Percentiles rank a stretch among this genome's conserved stretches.
Evolutionary conservation across 1,140 invertebrate species (phyloP).

Genomic region (Bombus pascuorum): DNA sequence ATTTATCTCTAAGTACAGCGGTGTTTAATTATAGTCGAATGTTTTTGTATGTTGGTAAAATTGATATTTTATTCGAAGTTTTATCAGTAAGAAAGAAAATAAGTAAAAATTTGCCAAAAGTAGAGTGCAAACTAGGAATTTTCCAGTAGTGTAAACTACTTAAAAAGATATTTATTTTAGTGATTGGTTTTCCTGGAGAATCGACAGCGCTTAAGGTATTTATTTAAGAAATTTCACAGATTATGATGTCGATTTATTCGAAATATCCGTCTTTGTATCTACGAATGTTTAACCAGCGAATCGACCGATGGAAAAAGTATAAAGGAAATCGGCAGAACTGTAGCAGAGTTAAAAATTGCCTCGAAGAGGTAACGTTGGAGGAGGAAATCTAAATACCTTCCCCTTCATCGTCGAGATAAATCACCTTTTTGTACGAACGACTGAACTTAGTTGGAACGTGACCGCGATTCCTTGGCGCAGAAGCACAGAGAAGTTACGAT

Average conservation of each 20-base stretch:
- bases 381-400: constrained; percentile 32
- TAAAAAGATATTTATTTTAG: not conserved
- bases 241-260: not conserved
- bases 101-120: not conserved
- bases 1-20: no score
- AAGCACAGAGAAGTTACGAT: constrained; percentile 29
- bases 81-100: no score
- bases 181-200: not conserved
- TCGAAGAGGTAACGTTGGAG: not conserved
- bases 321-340: not conserved
- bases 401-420: constrained; percentile 34
- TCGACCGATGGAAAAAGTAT: constrained; percentile 3
- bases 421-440: constrained; percentile 40
- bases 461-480: constrained; percentile 35
- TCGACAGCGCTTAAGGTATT: not conserved
- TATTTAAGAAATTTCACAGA: not conserved
- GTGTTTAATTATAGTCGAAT: no score
- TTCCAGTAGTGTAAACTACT: not conserved
- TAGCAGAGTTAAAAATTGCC: not conserved
- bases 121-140: not conserved
- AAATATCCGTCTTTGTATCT: not conserved
- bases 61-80: no score
- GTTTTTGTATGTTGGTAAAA: no score
- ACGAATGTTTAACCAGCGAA: constrained; percentile 7
- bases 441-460: constrained; percentile 39